phyloP scores from a whole-genome alignment of 2,113 vertebrate genomes.

The Grammomys surdaster region DNA sequence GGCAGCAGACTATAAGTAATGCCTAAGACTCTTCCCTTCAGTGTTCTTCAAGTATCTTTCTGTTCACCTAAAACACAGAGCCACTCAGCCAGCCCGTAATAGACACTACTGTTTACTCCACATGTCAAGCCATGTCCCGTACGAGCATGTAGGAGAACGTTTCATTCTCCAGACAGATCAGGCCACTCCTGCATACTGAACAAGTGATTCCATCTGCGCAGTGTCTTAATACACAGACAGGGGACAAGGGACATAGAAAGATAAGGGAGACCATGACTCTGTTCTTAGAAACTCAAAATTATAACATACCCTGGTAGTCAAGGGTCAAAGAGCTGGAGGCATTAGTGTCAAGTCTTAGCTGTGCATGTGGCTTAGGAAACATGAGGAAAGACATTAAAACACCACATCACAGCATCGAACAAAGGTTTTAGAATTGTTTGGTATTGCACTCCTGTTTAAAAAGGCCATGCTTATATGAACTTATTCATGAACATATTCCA shows the following conservation, averaged over 20 bases:
- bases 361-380: not conserved
- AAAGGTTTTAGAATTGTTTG: conserved; percentile 29
- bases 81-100: not conserved
- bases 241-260: not conserved
- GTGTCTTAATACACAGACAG: not conserved
- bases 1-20: not conserved
- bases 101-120: not conserved
- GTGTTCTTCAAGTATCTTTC: not conserved
- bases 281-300: conserved; percentile 6
- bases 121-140: not conserved
- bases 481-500: not conserved
- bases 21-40: not conserved
- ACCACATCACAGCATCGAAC: not conserved
- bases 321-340: conserved; percentile 3
- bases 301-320: not conserved
- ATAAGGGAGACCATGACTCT: not conserved
- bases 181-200: not conserved
- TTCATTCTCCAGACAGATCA: not conserved
- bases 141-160: not conserved
- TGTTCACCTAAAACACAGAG: not conserved
- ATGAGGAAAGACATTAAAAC: conserved; percentile 31
- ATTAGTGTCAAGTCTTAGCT: not conserved
- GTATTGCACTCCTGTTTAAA: conserved; percentile 19
- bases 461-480: not conserved
- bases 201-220: not conserved